Evolutionary conservation across 92 coral and sea anemone genomes (phyloP), one percentile per base, ranked within the genome.

Genomic region (Siderastrea siderea): DNA sequence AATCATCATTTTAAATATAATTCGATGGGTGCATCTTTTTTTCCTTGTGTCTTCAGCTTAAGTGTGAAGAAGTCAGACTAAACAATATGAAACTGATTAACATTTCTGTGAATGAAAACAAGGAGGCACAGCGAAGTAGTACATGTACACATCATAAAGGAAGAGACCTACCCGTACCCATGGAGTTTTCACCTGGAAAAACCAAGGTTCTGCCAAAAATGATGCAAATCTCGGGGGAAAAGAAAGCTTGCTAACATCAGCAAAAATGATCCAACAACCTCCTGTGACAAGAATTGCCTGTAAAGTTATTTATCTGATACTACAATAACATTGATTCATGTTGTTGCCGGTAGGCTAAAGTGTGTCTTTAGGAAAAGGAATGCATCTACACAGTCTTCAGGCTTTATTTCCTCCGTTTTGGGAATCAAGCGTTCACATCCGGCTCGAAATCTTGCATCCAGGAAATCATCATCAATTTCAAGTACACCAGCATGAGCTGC

Each of bases 401-500:
- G 94, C 57, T 87, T 50, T 44, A 91, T 87, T 78, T 91, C 75
- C 78, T 87, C 89, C 38, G 84, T 87, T 38, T 74, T 73, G 73
- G 87, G 89, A 71, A 87, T 84, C 94, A 87, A 72, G 66, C 53
- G 64, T 76, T 77, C 89, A 53, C 89, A 85, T 76, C 77, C 70
- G 55, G 19, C 81, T 84, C 71, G 9, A 58, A 86, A 80, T 68
- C 86, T 88, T 65, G 88, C 86, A 73, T 72, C 85, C 10, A 92
- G 74, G 75, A 84, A 88, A 62, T 92, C 95, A 84, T 78, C 92
- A 7, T 81, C 80, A 60, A 85, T 57, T 61, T 84, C 86, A 85
- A 92, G 85, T 51, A 92, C 95, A 45, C 92, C 92, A 52, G 95
- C 85, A 76, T 78, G 70, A 50, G 48, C 66, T 74, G 95, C 95